Percentiles rank a stretch among this genome's conserved stretches.
These are phyloP conservation scores for Phallusia fumigata DNA, from an alignment of 23 tunicate species.

Conservation along the genomic window DNA sequence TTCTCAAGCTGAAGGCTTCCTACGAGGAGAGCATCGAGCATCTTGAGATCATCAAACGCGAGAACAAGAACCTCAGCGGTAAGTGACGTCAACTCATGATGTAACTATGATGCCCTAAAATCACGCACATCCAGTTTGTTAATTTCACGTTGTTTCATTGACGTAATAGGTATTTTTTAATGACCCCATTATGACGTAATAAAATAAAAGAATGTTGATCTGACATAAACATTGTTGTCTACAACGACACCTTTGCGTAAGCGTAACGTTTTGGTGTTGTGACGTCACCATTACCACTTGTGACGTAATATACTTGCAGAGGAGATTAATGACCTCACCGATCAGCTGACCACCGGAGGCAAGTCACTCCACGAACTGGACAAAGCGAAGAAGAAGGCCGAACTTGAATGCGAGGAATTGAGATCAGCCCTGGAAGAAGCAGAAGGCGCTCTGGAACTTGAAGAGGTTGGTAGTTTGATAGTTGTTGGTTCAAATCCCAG, in stretches of 20 bases:
- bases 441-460: slow-evolving; percentile 97
- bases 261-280: too few relatives aligned
- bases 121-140: too few relatives aligned
- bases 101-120: background rate
- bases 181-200: too few relatives aligned
- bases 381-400: slow-evolving; percentile 96
- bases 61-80: slow-evolving; percentile 97
- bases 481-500: too few relatives aligned
- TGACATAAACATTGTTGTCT: too few relatives aligned
- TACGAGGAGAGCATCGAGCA: slow-evolving; percentile 93
- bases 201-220: too few relatives aligned
- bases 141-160: too few relatives aligned
- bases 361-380: slow-evolving; percentile 93
- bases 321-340: slow-evolving; percentile 93
- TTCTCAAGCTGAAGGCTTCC: slow-evolving; percentile 78
- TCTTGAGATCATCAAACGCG: slow-evolving; percentile 83
- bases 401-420: slow-evolving; percentile 96
- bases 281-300: too few relatives aligned
- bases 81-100: background rate
- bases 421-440: slow-evolving; percentile 97
- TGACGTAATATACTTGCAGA: slow-evolving; percentile 30
- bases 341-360: slow-evolving; percentile 91
- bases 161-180: too few relatives aligned
- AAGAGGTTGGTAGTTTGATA: slow-evolving; percentile 57
- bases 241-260: too few relatives aligned